Percentiles rank a stretch among this genome's conserved stretches.
Conservation (phyloP, 1,140 invertebrate genomes). For the Tetragonula clypearis region DNA sequence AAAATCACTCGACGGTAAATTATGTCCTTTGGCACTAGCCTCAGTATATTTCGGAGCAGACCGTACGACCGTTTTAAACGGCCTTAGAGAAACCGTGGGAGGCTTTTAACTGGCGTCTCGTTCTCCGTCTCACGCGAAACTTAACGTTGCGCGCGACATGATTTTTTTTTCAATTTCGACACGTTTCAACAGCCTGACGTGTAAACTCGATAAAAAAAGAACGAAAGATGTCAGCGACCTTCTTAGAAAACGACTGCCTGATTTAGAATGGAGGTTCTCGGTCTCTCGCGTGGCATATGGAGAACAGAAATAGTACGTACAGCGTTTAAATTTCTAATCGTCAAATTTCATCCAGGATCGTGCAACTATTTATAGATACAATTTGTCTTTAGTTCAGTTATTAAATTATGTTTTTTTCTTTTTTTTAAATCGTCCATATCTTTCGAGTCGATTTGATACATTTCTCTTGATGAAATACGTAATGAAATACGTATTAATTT, state of each 20-base stretch:
- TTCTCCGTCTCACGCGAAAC: conserved; percentile 1
- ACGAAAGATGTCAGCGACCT: neutral
- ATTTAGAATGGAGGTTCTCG: neutral
- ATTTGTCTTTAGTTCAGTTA: neutral
- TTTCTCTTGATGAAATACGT: too few species aligned
- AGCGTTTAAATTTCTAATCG: neutral
- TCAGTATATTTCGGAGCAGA: conserved; percentile 55
- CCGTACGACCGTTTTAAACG: conserved; percentile 49
- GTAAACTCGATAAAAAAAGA: neutral
- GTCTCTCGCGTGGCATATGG: neutral
- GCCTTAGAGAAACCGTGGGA: conserved; percentile 44
- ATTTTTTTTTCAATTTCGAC: neutral
- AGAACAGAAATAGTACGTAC: neutral
- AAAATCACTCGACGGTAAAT: conserved; percentile 48
- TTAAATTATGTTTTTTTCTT: neutral
- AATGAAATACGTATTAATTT: too few species aligned
- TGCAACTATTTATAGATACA: neutral
- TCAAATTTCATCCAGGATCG: neutral
- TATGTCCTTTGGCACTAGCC: conserved; percentile 51
- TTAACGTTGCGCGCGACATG: neutral
- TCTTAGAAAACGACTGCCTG: neutral
- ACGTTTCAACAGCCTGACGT: neutral
- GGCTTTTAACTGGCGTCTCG: neutral
- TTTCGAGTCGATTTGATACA: too few species aligned
- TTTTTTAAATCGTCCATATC: neutral